phyloP scores from a whole-genome alignment of 2,888 invertebrate genomes.

The Panorpa germanica region DNA sequence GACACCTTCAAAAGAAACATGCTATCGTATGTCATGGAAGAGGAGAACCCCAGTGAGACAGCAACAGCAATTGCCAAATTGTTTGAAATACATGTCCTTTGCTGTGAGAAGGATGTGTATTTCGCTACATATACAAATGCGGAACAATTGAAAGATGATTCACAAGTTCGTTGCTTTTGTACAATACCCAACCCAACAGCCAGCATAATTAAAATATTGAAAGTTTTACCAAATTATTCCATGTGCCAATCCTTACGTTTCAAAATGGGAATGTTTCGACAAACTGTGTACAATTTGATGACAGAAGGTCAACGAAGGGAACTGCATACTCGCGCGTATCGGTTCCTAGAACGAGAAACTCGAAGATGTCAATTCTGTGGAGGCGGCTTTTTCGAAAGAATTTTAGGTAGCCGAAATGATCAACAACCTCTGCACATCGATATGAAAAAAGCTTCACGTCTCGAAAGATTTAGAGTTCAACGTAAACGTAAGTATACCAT shows the following conservation, averaged over 20 bases:
- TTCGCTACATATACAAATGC: conserved; percentile 20
- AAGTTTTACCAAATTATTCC: conserved; percentile 37
- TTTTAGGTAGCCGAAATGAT: conserved; percentile 24
- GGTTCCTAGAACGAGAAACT: conserved; percentile 36
- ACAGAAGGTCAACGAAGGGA: conserved; percentile 38
- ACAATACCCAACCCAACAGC: not conserved
- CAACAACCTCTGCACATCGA: conserved; percentile 11
- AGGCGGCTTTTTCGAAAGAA: conserved; percentile 29
- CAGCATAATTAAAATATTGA: conserved; percentile 20
- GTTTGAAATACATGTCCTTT: conserved; percentile 35
- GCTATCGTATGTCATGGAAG: conserved; percentile 32
- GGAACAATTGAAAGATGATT: conserved; percentile 17
- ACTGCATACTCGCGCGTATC: conserved; percentile 35
- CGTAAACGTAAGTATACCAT: no score
- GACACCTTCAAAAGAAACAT: conserved; percentile 39
- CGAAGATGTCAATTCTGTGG: conserved; percentile 36
- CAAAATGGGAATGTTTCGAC: conserved; percentile 31
- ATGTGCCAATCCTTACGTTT: conserved; percentile 42
- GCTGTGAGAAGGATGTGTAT: conserved; percentile 41
- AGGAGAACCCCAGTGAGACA: conserved; percentile 26
- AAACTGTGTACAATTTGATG: conserved; percentile 38
- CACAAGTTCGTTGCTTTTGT: conserved; percentile 16
- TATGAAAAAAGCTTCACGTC: no score
- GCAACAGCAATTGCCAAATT: conserved; percentile 36
- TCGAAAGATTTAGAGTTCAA: conserved; percentile 4